Evolutionary conservation across 2,888 invertebrate species (phyloP).

Genomic region (Crematogaster levior): DNA sequence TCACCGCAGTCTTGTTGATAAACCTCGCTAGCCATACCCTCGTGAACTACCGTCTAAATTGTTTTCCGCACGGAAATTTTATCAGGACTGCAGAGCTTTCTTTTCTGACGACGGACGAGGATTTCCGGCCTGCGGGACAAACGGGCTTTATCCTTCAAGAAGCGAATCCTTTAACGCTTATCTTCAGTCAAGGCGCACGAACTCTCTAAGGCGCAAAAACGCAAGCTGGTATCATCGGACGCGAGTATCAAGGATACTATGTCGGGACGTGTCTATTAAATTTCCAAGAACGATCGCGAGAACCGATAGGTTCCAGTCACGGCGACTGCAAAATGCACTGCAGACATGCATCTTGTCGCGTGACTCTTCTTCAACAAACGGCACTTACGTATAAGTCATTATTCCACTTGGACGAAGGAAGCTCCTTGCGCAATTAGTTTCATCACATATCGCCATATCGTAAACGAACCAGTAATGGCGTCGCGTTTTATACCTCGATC

Average conservation of each 20-base stretch:
- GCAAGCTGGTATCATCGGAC: constrained; percentile 53
- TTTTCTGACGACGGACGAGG: constrained; percentile 33
- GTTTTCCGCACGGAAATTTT: constrained; percentile 48
- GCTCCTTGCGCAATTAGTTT: constrained; percentile 39
- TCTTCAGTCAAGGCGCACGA: constrained; percentile 57
- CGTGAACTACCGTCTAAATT: constrained; percentile 9
- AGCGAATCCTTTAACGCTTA: constrained; percentile 60
- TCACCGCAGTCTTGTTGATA: constrained; percentile 30
- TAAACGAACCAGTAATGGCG: constrained; percentile 29
- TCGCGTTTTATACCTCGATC: constrained; percentile 26
- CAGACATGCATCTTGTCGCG: constrained; percentile 75
- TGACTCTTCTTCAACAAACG: constrained; percentile 70
- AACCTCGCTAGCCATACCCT: background rate
- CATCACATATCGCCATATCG: constrained; percentile 13
- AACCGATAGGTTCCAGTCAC: constrained; percentile 66
- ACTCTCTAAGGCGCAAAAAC: constrained; percentile 29
- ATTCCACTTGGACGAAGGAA: constrained; percentile 26
- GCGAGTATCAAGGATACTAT: constrained; percentile 57
- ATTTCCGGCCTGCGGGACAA: constrained; percentile 25
- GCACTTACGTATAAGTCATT: constrained; percentile 43
- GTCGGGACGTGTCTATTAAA: constrained; percentile 72
- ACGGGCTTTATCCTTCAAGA: constrained; percentile 38
- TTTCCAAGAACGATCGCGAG: constrained; percentile 73
- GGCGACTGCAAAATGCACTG: constrained; percentile 67
- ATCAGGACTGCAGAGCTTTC: constrained; percentile 26